Evolutionary conservation across 2,888 invertebrate genomes (phyloP).

Genomic region (Hybos culiciformis): DNA sequence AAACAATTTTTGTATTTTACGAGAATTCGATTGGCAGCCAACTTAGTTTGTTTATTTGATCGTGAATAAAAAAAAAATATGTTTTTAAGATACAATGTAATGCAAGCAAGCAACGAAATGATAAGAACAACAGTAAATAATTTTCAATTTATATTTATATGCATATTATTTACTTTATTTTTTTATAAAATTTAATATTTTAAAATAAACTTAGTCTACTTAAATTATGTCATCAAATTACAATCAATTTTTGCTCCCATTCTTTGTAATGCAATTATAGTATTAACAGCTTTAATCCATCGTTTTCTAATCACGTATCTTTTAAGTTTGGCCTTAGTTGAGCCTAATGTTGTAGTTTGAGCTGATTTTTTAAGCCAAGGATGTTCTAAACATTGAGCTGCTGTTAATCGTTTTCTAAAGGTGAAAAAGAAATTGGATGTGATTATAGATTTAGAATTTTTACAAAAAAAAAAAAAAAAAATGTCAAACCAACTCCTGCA

Average conservation of each 20-base stretch:
- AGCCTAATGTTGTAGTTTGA: constrained; percentile 48
- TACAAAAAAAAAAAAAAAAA: too few species aligned
- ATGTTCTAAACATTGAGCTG: constrained; percentile 58
- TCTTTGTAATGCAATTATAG: constrained; percentile 68
- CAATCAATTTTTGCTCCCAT: constrained; percentile 71
- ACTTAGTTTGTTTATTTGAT: too few species aligned
- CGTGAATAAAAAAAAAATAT: too few species aligned
- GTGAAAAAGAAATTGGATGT: constrained; percentile 7
- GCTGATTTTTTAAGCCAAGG: constrained; percentile 60
- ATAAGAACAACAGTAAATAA: too few species aligned
- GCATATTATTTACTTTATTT: too few species aligned
- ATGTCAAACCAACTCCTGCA: too few species aligned
- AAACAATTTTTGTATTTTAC: too few species aligned
- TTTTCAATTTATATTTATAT: too few species aligned
- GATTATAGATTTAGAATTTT: background rate
- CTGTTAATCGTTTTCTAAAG: constrained; percentile 57
- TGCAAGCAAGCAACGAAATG: too few species aligned
- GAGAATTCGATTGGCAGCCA: too few species aligned
- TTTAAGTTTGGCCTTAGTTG: constrained; percentile 68
- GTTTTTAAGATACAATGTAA: too few species aligned
- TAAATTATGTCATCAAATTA: constrained; percentile 32
- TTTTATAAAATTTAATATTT: too few species aligned
- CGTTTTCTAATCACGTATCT: constrained; percentile 79
- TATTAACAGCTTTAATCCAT: constrained; percentile 82
- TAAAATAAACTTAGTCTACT: background rate